Evolutionary conservation across 2,113 vertebrate genomes (phyloP), one percentile per base, ranked within the genome.

Genomic region (Oceanodroma tethys): DNA sequence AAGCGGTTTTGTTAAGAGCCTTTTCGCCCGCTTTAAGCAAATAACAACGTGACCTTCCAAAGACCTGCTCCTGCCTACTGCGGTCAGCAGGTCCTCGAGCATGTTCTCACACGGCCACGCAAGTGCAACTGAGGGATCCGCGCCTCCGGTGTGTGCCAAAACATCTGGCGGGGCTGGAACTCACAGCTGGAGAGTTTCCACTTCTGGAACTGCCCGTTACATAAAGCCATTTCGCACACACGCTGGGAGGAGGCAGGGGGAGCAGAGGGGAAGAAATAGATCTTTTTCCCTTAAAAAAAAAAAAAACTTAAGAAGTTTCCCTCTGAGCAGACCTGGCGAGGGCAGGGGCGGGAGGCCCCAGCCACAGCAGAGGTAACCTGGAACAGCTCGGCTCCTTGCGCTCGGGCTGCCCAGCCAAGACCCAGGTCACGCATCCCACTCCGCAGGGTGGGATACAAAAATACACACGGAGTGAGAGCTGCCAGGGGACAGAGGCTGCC

Each of bases 161-260:
- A 97, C 97, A 97, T 97, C 97, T 97, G 97, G 97, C 30, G 52
- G 88, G 86, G 86, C 84, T 97, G 96, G 97, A 96, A 95, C 94
- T 84, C 93, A 85, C 97, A 95, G 92, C 95, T 96, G 97, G 97
- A 97, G 94, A 45, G 73, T 92, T 94, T 97, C 97, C 95, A 96
- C 87, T 91, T 81, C 73, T 94, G 95, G 94, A 97, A 92, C 86
- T 95, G 94, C 94, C 96, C 86, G 22, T 97, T 97, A 95, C 84
- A 95, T 95, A 97, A 97, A 97, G 45, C 81, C 94, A 68, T 97
- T 92, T 95, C 95, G 87, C 92, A 95, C 93, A 82, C 68, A 42
- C 8, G 17, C 91, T 91, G 94, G 96, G 95, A 96, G 96, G 81
- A 75, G 89, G 76, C 65, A 94, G 96, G 92, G 96, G 96, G 96